A percentile compares a stretch with the other conserved stretches of the same genome.
Evolutionary conservation across 2,797 vertebrate genomes (phyloP).

Genomic region (Eulemur albifrons): DNA sequence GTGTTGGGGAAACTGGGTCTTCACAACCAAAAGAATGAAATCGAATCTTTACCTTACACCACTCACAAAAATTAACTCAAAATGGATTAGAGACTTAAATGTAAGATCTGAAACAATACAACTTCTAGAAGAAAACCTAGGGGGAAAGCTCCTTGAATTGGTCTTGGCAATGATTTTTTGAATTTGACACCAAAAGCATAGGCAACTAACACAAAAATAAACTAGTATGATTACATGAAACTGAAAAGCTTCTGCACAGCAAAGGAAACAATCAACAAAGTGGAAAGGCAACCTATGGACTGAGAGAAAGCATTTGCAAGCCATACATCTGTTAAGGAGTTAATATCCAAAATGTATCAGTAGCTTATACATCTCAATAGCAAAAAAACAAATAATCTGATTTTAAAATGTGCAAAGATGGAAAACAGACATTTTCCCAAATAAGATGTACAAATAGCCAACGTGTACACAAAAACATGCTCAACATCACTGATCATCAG

Average conservation of each 20-base stretch:
- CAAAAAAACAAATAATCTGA: neutral
- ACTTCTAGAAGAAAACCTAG: neutral
- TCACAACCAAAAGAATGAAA: neutral
- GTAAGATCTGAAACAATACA: neutral
- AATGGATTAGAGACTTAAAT: neutral
- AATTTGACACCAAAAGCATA: neutral
- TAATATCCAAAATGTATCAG: neutral
- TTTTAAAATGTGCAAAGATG: neutral
- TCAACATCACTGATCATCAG: neutral
- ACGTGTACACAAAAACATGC: no score
- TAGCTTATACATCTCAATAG: neutral
- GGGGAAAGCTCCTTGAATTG: no score
- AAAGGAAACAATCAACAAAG: neutral
- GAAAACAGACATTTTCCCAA: neutral
- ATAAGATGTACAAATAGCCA: neutral
- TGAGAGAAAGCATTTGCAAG: neutral
- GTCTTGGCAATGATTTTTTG: neutral
- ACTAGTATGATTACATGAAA: neutral
- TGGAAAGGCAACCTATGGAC: no score
- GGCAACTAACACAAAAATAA: neutral
- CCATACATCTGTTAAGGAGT: no score
- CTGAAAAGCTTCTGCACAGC: neutral
- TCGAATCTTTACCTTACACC: neutral
- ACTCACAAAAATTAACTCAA: neutral
- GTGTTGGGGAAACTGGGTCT: neutral